Evolutionary conservation across 2,888 invertebrate species (phyloP).

Genomic region (Orthosia gothica): DNA sequence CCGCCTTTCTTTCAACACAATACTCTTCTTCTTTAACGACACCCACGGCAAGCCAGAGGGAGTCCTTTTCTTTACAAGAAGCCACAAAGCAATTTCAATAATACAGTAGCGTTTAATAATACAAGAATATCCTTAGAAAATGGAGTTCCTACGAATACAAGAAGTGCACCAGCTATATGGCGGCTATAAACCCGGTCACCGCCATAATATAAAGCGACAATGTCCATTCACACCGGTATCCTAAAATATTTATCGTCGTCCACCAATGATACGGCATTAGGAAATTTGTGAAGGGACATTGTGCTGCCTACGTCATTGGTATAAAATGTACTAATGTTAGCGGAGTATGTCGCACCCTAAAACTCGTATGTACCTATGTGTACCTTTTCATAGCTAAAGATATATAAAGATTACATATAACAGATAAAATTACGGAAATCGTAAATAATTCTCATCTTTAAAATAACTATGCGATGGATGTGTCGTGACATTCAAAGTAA

Average conservation of each 20-base stretch:
- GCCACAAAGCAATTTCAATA: conserved; percentile 1
- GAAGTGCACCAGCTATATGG: conserved; percentile 78
- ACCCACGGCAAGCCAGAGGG: neutral
- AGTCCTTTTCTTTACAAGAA: neutral
- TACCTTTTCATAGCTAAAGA: neutral
- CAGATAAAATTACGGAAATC: neutral
- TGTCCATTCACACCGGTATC: conserved; percentile 87
- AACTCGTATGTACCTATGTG: neutral
- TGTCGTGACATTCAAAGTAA: neutral
- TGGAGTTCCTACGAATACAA: conserved; percentile 74
- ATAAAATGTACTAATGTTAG: conserved; percentile 58
- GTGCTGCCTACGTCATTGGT: conserved; percentile 70
- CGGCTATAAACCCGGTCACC: conserved; percentile 83
- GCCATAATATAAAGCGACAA: conserved; percentile 80
- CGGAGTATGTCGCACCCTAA: conserved; percentile 30
- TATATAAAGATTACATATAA: neutral
- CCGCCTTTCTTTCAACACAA: conserved; percentile 20
- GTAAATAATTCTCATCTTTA: rapidly evolving
- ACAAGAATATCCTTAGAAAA: conserved; percentile 40
- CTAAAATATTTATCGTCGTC: conserved; percentile 85
- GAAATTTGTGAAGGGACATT: conserved; percentile 63
- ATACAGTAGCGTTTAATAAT: conserved; percentile 35
- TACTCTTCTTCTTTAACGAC: neutral
- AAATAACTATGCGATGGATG: neutral
- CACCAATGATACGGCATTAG: conserved; percentile 68